Evolutionary conservation across 2,113 vertebrate genomes (phyloP).

Genomic region (Nanorana parkeri): DNA sequence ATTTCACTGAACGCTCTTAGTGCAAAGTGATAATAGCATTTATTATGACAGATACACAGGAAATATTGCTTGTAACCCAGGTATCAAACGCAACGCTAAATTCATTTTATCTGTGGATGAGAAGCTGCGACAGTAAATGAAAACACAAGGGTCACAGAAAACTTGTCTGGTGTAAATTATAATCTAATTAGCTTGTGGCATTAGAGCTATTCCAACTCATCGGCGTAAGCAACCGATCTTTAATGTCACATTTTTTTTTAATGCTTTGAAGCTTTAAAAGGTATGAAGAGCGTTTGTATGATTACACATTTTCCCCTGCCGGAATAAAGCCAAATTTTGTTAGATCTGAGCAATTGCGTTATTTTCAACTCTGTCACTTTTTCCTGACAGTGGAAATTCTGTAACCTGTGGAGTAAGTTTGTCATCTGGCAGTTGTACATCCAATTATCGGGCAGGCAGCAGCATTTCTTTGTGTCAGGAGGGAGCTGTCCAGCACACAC

Average conservation of each 20-base stretch:
- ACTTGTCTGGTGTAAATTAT: conserved; percentile 1
- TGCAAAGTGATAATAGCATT: conserved; percentile 28
- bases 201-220: conserved; percentile 6
- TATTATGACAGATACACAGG: conserved; percentile 32
- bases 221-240: background rate
- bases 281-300: background rate
- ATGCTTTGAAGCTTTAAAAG: background rate
- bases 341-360: conserved; percentile 40
- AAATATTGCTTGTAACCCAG: conserved; percentile 13
- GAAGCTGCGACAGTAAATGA: conserved; percentile 20
- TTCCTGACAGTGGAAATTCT: conserved; percentile 44
- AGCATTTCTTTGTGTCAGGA: conserved; percentile 55
- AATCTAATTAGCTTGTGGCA: conserved; percentile 2
- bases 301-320: background rate
- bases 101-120: conserved; percentile 21
- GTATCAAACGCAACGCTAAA: conserved; percentile 27
- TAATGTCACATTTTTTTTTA: background rate
- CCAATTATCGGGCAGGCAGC: conserved; percentile 53
- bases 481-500: conserved; percentile 47
- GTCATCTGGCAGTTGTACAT: conserved; percentile 53
- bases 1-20: conserved; percentile 33
- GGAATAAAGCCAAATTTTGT: conserved; percentile 29
- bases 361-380: conserved; percentile 34
- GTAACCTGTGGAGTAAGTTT: conserved; percentile 55
- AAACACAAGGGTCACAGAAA: conserved; percentile 8